phyloP scores from a whole-genome alignment of 2,797 vertebrate species.

The Eidolon dupreanum region DNA sequence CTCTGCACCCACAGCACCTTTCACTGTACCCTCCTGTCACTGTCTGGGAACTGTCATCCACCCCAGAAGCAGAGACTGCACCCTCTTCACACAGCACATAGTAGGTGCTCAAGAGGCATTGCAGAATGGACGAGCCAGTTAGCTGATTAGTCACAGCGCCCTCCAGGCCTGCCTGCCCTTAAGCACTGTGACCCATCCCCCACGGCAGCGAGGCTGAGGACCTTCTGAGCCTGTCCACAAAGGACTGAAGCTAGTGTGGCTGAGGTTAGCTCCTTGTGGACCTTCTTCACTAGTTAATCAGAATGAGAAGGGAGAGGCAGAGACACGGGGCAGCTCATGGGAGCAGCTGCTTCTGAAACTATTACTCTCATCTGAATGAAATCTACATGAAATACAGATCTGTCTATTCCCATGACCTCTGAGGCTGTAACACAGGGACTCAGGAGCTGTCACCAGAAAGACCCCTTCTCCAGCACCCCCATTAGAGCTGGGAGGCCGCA shows the following conservation, averaged over 20 bases:
- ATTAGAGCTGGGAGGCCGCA: not conserved
- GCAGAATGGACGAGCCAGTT: rapidly evolving
- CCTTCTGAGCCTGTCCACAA: rapidly evolving
- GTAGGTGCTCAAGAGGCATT: not conserved
- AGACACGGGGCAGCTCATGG: rapidly evolving
- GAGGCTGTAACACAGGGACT: not conserved
- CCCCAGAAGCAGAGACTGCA: not conserved
- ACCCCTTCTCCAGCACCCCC: not conserved
- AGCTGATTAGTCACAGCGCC: not conserved
- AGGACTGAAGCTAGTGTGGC: rapidly evolving
- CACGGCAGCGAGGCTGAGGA: rapidly evolving
- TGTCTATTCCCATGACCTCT: not conserved
- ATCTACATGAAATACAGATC: rapidly evolving
- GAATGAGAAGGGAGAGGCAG: rapidly evolving
- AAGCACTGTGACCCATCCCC: not conserved
- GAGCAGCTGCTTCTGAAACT: rapidly evolving
- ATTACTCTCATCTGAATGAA: rapidly evolving
- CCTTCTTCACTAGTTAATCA: too few species aligned
- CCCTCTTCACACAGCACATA: not conserved
- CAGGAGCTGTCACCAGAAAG: not conserved
- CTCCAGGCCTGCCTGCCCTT: not conserved
- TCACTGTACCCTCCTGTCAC: not conserved
- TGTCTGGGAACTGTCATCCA: not conserved
- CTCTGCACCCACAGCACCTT: not conserved
- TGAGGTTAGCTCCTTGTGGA: not conserved